phyloP scores from a whole-genome alignment of 64 coral and sea anemone genomes.

The Platygyra sinensis region DNA sequence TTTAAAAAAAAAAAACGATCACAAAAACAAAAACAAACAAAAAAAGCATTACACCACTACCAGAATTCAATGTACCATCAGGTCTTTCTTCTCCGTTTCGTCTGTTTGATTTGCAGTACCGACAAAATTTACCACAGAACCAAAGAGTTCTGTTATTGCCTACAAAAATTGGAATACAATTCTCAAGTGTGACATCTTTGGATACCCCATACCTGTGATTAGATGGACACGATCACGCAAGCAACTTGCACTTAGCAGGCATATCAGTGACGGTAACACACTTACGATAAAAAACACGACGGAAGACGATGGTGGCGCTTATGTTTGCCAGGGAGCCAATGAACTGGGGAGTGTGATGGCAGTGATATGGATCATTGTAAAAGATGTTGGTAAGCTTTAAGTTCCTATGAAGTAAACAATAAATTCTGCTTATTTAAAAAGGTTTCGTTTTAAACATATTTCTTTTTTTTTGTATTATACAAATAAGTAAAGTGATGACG shows the following conservation, averaged over 20 bases:
- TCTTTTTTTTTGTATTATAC: too few relatives aligned
- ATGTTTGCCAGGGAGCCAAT: constrained; percentile 62
- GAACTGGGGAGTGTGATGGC: constrained; percentile 50
- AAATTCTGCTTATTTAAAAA: too few relatives aligned
- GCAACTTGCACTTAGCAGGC: constrained; percentile 1
- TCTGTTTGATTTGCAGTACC: too few relatives aligned
- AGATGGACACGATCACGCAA: constrained; percentile 41
- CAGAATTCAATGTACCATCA: too few relatives aligned
- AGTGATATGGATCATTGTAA: constrained; percentile 35
- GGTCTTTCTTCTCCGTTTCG: too few relatives aligned
- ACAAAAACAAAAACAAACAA: too few relatives aligned
- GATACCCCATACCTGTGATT: constrained; percentile 41
- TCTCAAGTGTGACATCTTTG: constrained; percentile 59
- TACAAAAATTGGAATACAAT: constrained; percentile 46
- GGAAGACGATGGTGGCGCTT: constrained; percentile 15
- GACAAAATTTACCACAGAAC: constrained; percentile 20
- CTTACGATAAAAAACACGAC: constrained; percentile 46
- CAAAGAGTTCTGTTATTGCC: constrained; percentile 15
- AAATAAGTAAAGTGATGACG: too few relatives aligned
- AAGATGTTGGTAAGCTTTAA: constrained; percentile 55
- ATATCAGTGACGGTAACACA: constrained; percentile 22
- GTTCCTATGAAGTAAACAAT: too few relatives aligned
- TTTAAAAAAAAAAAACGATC: too few relatives aligned
- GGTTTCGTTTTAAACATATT: too few relatives aligned
- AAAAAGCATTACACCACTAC: too few relatives aligned